Evolutionary conservation across 1,140 invertebrate species (phyloP).

Genomic region (Cotesia glomerata): DNA sequence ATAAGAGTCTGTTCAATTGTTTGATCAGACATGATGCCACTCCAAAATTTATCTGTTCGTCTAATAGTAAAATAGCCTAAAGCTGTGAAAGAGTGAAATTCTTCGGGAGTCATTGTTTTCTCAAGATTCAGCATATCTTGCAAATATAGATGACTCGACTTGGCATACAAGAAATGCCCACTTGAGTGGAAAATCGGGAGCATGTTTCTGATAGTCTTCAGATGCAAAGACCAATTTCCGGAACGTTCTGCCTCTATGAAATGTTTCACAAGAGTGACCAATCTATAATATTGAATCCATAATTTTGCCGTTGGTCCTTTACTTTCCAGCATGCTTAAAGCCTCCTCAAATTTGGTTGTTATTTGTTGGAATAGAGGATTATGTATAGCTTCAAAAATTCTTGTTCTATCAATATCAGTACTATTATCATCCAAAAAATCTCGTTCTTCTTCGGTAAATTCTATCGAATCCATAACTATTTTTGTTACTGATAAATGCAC

Average conservation of each 20-base stretch:
- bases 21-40: slow-evolving; percentile 54
- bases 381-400: slow-evolving; percentile 4
- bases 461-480: slow-evolving; percentile 17
- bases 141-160: slow-evolving; percentile 47
- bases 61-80: slow-evolving; percentile 48
- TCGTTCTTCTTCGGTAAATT: slow-evolving; percentile 35
- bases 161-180: slow-evolving; percentile 49
- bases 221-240: slow-evolving; percentile 51
- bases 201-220: slow-evolving; percentile 46
- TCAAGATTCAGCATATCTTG: slow-evolving; percentile 48
- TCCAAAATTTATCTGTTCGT: slow-evolving; percentile 54
- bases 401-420: slow-evolving; percentile 39
- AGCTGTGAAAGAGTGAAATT: slow-evolving; percentile 45
- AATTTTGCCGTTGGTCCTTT: slow-evolving; percentile 51
- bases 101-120: slow-evolving; percentile 47
- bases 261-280: slow-evolving; percentile 41
- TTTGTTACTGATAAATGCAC: slow-evolving; percentile 35
- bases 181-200: slow-evolving; percentile 54
- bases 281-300: slow-evolving; percentile 57
- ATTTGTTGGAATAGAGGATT: neutral
- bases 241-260: slow-evolving; percentile 55
- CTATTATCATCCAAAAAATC: slow-evolving; percentile 46
- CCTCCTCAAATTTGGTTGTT: slow-evolving; percentile 40
- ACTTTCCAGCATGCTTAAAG: slow-evolving; percentile 39
- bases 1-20: slow-evolving; percentile 53